Base-by-base conservation (phyloP, 2,888 invertebrate genomes). In the Drosophila recens region DNA sequence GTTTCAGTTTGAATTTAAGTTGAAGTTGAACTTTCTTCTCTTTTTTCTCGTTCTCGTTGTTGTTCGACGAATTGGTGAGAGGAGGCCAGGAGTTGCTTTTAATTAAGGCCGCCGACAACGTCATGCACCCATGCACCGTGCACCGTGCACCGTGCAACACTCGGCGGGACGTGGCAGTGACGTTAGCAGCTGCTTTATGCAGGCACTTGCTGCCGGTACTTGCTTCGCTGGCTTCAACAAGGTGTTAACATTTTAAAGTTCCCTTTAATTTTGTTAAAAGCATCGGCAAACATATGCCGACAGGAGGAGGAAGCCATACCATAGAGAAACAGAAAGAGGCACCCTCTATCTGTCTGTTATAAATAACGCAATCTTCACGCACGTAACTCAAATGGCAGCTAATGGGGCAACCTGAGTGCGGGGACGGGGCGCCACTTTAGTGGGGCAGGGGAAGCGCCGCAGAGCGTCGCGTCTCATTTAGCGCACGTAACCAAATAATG, bases 401-500 rank as follows among this genome's bases (percentile, higher is more conserved):
- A 82, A 72, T 86, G 82, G 80, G 68, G 64, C 49, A 15, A 66
- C 34, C 20, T 61, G 23, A 27, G 56, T 64, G 49, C 46, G 52
- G 30, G 30, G 30, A 30, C 30, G 30, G 82, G 76, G 68, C 27
- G 66, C 43, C 13, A 66, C 30, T 27, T 61, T 23, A 27, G 56
- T 59, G 49, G 54, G 52, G 51, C 17, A 11, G 20, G 49, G 54
- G 52, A 15, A 45, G 27, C 17, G 20, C 51, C 13, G n/a, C 33
- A 34, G 33, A 20, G 51, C 72, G 83, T 80, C 84, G 90, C 90
- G 89, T 89, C 90, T 87, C 86, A 87, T 87, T 90, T 90, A 88
- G 82, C 90, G 82, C 90, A 90, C 90, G 90, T 87, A 90, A 72
- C 77, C 89, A 87, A 89, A 86, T 90, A 91, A 90, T 91, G 90